Base-by-base conservation (phyloP, 2,888 invertebrate species). In the Cryptocephalus moraei region DNA sequence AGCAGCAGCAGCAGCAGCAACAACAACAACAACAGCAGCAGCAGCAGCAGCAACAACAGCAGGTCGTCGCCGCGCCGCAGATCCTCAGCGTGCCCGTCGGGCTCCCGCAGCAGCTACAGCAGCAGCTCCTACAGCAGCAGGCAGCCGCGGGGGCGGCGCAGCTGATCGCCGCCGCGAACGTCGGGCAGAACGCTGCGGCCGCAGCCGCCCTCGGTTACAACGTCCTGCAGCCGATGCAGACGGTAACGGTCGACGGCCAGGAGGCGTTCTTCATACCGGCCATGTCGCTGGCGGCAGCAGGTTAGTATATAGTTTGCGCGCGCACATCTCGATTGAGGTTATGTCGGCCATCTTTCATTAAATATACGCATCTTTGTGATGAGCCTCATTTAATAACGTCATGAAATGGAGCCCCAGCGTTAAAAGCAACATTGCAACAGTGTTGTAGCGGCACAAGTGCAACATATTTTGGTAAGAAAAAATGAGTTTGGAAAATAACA, bases 191-290 rank as follows among this genome's bases (percentile, higher is more conserved):
- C 34, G 48, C 47, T 4, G 41, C 45, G 31, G n/a, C 36, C 11
- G 43, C 43, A 1, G 42, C 31, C 9, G 31, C 22, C 50, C 56
- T 70, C 32, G 69, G 70, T 11, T 80, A 79, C 59, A 80, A 79
- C 50, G 78, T 81, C 9, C 82, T 86, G 62, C 85, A 80, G 44
- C 87, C 88, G 34, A 85, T 91, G 81, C 93, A 93, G 68, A 86
- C 91, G 0, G 87, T 94, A 46, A 91, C 89, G 13, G 85, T 93
- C 13, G 93, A 94, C 67, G 92, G 92, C 0, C 92, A 93, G 65
- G 92, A 94, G 63, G 91, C 91, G 0, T 77, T 93, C 14, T 91
- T 92, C 65, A 91, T 93, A 62, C 92, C 92, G 4, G 85, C 89
- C 12, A 80, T 85, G 52, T 79, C 80, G 56, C 80, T 82, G 69